phyloP scores from a whole-genome alignment of 2,888 invertebrate genomes.

The Minunthozetes semirufus region DNA sequence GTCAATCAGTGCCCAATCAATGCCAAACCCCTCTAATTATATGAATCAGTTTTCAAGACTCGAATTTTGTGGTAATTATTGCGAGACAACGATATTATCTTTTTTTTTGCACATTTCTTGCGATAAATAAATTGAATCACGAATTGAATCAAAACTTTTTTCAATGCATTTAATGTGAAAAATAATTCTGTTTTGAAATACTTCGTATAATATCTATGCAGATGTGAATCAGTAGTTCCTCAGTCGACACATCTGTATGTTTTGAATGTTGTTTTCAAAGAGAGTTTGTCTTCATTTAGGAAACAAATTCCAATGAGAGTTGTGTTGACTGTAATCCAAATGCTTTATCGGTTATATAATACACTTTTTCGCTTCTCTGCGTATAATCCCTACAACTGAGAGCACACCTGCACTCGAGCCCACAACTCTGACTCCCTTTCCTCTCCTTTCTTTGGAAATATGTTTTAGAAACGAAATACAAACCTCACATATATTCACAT shows the following conservation, averaged over 20 bases:
- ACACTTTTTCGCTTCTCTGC: constrained; percentile 1
- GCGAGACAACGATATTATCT: too few species aligned
- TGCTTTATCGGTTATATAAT: constrained; percentile 21
- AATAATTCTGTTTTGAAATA: background rate
- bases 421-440: background rate
- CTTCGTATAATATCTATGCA: background rate
- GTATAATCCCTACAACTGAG: background rate
- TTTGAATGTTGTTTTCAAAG: constrained; percentile 3
- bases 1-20: too few species aligned
- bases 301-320: constrained; percentile 5
- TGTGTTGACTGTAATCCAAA: constrained; percentile 11
- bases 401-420: constrained; percentile 18
- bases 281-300: constrained; percentile 3
- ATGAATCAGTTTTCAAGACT: too few species aligned
- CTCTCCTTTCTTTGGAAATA: background rate
- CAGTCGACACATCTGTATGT: constrained; percentile 20
- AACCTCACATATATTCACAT: too few species aligned
- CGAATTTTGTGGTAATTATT: too few species aligned
- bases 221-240: constrained; percentile 3
- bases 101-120: too few species aligned
- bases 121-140: too few species aligned
- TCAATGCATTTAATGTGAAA: background rate
- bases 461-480: constrained; percentile 8
- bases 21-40: too few species aligned
- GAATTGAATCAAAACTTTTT: background rate